Percentiles rank a stretch among this genome's conserved stretches.
phyloP scores from a whole-genome alignment of 2,888 invertebrate genomes.

The Dexiosoma caninum region DNA sequence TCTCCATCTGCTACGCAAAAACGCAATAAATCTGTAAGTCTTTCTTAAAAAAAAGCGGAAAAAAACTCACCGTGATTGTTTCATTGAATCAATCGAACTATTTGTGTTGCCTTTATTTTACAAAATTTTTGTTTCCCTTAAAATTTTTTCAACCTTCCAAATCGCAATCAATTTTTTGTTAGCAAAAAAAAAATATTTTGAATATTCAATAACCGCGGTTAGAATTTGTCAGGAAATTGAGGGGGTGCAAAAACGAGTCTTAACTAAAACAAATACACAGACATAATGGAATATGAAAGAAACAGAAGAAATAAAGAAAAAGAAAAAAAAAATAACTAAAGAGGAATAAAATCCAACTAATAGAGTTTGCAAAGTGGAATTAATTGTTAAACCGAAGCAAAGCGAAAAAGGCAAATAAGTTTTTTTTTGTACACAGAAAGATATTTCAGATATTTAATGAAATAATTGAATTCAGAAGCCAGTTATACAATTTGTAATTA shows the following conservation, averaged over 20 bases:
- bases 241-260: not conserved
- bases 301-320: not conserved
- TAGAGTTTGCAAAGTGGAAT: constrained; percentile 56
- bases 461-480: too few species aligned
- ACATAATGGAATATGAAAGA: constrained; percentile 32
- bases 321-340: not conserved
- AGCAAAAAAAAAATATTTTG: not conserved
- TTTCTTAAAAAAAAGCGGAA: not conserved
- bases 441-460: not conserved
- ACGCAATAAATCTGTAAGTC: too few species aligned
- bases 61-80: not conserved
- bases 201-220: constrained; percentile 20
- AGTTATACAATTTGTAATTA: too few species aligned
- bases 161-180: constrained; percentile 13
- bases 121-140: not conserved
- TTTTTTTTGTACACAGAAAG: not conserved
- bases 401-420: not conserved
- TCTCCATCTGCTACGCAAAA: too few species aligned
- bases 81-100: constrained; percentile 11
- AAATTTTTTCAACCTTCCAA: not conserved
- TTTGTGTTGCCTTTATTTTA: constrained; percentile 7
- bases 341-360: constrained; percentile 15
- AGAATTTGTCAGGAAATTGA: not conserved
- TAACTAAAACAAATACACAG: constrained; percentile 33
- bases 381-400: constrained; percentile 54